Evolutionary conservation across 2,888 invertebrate species (phyloP), one percentile per base, ranked within the genome.

Genomic region (Scelioninae gen. 2): DNA sequence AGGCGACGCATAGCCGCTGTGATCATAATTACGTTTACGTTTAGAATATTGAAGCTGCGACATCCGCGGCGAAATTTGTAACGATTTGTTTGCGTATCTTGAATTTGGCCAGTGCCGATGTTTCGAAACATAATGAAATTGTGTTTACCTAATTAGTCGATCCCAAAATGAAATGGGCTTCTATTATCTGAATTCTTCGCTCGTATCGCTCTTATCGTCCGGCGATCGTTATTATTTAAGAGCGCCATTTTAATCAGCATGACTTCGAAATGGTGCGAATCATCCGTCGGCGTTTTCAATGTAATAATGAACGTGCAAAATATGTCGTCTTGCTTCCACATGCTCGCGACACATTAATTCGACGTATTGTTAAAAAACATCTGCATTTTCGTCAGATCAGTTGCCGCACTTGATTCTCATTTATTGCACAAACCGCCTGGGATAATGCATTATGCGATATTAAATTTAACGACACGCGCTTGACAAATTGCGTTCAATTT

Each of bases 21-120:
- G 25, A 63, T 68, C 48, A 13, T 69, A 71, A 71, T 68, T 67
- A 35, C 58, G 68, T 74, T 71, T 61, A 67, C 60, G 55, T 72
- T 75, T 65, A 63, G 58, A 65, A 61, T 72, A 75, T 63, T 52
- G 61, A 60, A 65, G 57, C 70, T 68, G 41, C 46, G 48, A 53
- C 64, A 33, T 55, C 50, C 43, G 50, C 28, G 45, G 28, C 43
- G 58, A 67, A 74, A 71, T 71, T 68, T 68, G 64, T 53, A 19
- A 68, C 16, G 57, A 55, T 71, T 65, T 71, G 74, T 58, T 74
- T 74, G 63, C 58, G 19, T 74, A 68, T 58, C 43, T 71, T 67
- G 63, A 53, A 61, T 67, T 52, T 19, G 41, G 25, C 63, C 19
- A 35, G 25, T 22, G 7, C 33, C 35, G 33, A 28, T 48, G 50